Conservation (phyloP, 1,140 invertebrate species). For the Trichoplusia ni region DNA sequence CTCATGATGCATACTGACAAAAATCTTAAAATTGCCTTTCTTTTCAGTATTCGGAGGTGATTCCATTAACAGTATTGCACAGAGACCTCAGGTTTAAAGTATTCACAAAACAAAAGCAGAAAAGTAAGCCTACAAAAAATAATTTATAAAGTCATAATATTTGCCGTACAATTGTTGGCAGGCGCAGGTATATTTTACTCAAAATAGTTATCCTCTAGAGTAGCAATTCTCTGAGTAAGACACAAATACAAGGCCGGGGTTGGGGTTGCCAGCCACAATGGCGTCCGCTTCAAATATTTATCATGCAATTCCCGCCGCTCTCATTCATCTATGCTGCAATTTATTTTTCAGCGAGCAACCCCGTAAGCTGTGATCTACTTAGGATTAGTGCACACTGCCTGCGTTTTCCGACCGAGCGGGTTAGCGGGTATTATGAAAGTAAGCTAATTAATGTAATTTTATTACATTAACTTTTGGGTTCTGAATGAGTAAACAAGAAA, state of each 20-base stretch:
- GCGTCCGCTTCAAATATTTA: constrained; percentile 57
- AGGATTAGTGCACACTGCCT: constrained; percentile 21
- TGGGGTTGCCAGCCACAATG: constrained; percentile 35
- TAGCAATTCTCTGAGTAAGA: constrained; percentile 10
- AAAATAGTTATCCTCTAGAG: constrained; percentile 10
- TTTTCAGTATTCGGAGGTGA: too few relatives aligned
- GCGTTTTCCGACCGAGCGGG: neutral
- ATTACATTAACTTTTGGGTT: too few relatives aligned
- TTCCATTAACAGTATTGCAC: neutral
- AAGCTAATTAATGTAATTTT: too few relatives aligned
- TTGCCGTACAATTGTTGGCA: neutral
- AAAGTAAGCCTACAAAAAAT: neutral
- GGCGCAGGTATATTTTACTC: constrained; percentile 14
- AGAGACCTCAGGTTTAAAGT: neutral
- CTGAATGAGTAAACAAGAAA: too few relatives aligned
- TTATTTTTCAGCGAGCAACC: constrained; percentile 48
- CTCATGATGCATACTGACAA: too few relatives aligned
- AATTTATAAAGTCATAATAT: constrained; percentile 9
- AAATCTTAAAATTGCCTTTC: too few relatives aligned
- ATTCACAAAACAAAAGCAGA: neutral
- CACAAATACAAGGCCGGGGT: constrained; percentile 19
- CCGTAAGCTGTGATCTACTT: constrained; percentile 25
- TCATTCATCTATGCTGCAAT: constrained; percentile 56
- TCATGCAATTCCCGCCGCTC: constrained; percentile 53
- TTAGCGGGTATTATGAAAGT: too few relatives aligned